phyloP scores from a whole-genome alignment of 2,113 vertebrate genomes.

The Uria lomvia region DNA sequence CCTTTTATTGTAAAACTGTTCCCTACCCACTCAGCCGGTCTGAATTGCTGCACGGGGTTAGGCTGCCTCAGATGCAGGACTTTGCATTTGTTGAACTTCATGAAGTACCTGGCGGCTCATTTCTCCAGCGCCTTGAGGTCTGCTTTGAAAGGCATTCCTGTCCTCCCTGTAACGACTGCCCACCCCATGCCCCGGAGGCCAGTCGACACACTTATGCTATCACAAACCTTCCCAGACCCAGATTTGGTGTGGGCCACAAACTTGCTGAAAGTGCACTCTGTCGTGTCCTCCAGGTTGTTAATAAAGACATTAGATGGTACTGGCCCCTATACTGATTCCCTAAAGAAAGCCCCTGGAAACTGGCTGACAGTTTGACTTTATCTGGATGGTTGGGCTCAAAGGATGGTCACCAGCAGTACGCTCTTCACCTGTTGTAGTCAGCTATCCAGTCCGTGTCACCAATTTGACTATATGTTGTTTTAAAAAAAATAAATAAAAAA shows the following conservation, averaged over 20 bases:
- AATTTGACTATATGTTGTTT: neutral
- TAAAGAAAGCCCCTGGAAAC: neutral
- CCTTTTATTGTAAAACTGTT: neutral
- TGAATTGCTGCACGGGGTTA: neutral
- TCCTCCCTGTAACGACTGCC: neutral
- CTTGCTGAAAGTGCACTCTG: neutral
- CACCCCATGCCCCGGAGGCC: neutral
- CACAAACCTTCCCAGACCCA: neutral
- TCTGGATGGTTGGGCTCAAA: neutral
- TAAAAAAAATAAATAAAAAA: neutral
- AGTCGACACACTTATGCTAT: rapidly evolving
- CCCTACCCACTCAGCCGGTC: no score
- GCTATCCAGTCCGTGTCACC: neutral
- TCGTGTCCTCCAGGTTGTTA: neutral
- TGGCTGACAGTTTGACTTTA: neutral
- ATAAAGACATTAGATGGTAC: neutral
- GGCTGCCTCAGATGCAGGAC: neutral
- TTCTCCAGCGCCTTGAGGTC: neutral
- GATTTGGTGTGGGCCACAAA: neutral
- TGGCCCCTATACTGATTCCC: neutral
- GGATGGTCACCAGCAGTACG: neutral
- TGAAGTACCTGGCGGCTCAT: neutral
- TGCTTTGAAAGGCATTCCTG: neutral
- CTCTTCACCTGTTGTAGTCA: neutral
- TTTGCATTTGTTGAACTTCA: neutral